Conservation (phyloP, 2,888 invertebrate genomes). For the Teleogryllus oceanicus region DNA sequence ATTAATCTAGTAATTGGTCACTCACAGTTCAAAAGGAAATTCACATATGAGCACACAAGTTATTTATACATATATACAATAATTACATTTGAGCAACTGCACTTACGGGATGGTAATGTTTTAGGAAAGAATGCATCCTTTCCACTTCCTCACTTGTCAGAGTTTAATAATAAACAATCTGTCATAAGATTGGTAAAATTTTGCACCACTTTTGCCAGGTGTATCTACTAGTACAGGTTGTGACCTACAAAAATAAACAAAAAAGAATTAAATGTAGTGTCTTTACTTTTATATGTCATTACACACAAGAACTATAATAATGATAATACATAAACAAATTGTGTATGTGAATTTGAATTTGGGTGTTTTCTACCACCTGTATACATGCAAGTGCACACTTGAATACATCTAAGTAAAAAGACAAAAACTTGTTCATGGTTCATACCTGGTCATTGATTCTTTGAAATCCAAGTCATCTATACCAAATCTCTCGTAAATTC, state of each 20-base stretch:
- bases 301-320: no score
- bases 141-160: slow-evolving; percentile 99
- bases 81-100: not conserved
- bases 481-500: slow-evolving; percentile 93
- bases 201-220: slow-evolving; percentile 89
- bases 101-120: slow-evolving; percentile 96
- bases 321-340: no score
- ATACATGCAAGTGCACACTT: not conserved
- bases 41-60: not conserved
- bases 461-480: slow-evolving; percentile 95
- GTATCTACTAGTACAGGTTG: slow-evolving; percentile 85
- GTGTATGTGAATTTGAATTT: no score
- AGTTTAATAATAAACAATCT: slow-evolving; percentile 90
- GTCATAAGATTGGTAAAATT: slow-evolving; percentile 94
- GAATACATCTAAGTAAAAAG: not conserved
- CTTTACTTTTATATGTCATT: no score
- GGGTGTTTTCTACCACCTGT: no score
- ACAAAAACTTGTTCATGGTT: not conserved
- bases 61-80: no score
- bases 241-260: slow-evolving; percentile 53
- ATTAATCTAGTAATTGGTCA: no score
- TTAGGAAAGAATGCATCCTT: slow-evolving; percentile 96
- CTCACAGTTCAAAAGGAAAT: slow-evolving; percentile 29
- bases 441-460: slow-evolving; percentile 76
- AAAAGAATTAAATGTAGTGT: no score